Percentiles rank a stretch among this genome's conserved stretches.
Conservation (phyloP, 2,888 invertebrate genomes). For the Nemotelus pantherinus region DNA sequence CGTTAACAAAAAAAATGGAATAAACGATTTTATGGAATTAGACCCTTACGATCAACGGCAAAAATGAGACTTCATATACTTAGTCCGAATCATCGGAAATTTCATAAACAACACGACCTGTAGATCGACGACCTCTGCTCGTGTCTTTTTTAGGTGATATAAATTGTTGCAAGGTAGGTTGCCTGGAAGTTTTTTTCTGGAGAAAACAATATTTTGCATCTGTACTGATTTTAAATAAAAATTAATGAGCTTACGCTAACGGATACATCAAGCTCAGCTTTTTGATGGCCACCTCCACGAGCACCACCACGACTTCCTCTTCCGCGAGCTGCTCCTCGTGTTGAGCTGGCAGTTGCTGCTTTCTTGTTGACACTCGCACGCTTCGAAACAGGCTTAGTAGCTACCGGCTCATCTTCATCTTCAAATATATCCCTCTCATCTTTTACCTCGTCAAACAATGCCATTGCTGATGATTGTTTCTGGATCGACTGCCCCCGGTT, state of each 20-base stretch:
- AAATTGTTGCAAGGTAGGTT: constrained; percentile 33
- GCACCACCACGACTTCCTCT: constrained; percentile 53
- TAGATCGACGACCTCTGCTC: constrained; percentile 13
- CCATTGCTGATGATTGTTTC: constrained; percentile 31
- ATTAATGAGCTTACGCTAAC: constrained; percentile 36
- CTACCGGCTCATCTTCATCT: constrained; percentile 54
- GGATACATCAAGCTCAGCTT: constrained; percentile 46
- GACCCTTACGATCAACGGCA: no score
- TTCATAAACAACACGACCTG: constrained; percentile 41
- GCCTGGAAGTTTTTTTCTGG: constrained; percentile 34
- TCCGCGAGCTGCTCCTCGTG: constrained; percentile 55
- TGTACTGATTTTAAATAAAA: not conserved
- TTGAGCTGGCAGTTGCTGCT: constrained; percentile 54
- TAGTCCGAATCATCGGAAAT: constrained; percentile 46
- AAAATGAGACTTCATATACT: no score
- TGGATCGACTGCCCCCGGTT: constrained; percentile 39
- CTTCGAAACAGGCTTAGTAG: constrained; percentile 51
- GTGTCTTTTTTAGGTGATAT: constrained; percentile 41
- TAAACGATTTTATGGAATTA: no score
- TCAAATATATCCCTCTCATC: constrained; percentile 57
- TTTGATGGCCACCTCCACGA: constrained; percentile 56
- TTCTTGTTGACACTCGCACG: constrained; percentile 54
- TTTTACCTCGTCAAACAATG: constrained; percentile 62
- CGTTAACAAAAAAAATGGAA: no score
- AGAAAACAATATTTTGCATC: constrained; percentile 10